Base-by-base conservation (phyloP, 2,113 vertebrate species). In the Calyptommatus sinebrachiatus region DNA sequence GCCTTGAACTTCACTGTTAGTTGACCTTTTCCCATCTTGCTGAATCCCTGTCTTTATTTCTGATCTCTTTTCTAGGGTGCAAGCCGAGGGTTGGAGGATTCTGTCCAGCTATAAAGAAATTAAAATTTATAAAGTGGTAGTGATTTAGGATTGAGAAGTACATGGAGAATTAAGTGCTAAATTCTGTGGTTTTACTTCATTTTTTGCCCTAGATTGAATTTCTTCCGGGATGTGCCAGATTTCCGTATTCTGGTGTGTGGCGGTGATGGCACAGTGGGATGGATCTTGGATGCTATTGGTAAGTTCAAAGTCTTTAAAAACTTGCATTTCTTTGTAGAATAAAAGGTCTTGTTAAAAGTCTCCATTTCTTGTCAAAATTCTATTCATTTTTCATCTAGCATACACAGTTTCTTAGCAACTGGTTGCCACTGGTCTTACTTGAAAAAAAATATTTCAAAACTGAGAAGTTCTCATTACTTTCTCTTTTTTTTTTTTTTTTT, bases 271-370 rank as follows among this genome's bases (percentile, higher is more conserved):
- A 98, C 97, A 1, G 97, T 98, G 78, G 97, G 97, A 83, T 98
- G 97, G 97, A 97, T 98, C 89, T 94, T 98, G 26, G 97, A 98
- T 88, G 96, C 94, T 75, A 97, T 98, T 74, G 97, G 97, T 98
- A 85, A 89, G 91, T 89, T 53, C 21, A 57, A 45, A 71, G 26
- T 28, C 46, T 11, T 53, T 1, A 26, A 66, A 53, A 14, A 41
- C 26, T 29, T 69, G 45, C 24, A 62, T 62, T 69, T 66, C 77
- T 28, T 60, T 11, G 22, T 73, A 7, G 21, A 10, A 62, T 12
- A 21, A 14, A 16, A 29, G 4, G 57, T 22, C 14, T 18, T 45
- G 41, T 70, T 73, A 48, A 57, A 35, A 67, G 26, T 7, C 29
- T 14, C 22, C 3, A 1, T 63, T 71, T 71, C 63, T 11, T 8